Percentiles rank a stretch among this genome's conserved stretches.
Conservation (phyloP, 2,888 invertebrate genomes). For the Leptogaster cylindrica region DNA sequence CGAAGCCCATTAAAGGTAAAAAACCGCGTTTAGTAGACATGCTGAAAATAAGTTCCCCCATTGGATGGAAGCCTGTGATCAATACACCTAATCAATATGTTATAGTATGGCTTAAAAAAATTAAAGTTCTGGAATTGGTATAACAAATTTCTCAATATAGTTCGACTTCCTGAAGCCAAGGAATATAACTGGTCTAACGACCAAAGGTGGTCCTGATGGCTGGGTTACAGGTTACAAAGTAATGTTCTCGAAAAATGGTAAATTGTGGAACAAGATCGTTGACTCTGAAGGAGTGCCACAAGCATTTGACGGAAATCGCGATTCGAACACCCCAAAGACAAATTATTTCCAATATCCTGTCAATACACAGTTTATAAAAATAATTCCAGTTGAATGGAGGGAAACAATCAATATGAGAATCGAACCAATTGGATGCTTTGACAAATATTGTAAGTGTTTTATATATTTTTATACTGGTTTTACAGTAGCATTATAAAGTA, state of each 20-base stretch:
- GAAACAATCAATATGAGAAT: conserved; percentile 74
- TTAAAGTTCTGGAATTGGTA: conserved; percentile 3
- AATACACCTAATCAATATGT: conserved; percentile 75
- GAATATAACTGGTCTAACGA: conserved; percentile 78
- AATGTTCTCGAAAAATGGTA: conserved; percentile 74
- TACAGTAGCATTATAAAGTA: too few species aligned
- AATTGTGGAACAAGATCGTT: conserved; percentile 73
- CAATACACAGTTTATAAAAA: conserved; percentile 72
- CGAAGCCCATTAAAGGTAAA: conserved; percentile 52
- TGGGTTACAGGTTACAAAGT: conserved; percentile 80
- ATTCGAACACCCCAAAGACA: conserved; percentile 66
- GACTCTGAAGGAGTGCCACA: conserved; percentile 65
- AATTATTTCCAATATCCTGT: conserved; percentile 77
- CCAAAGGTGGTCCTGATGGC: conserved; percentile 72
- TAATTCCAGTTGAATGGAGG: conserved; percentile 77
- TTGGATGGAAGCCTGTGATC: conserved; percentile 72
- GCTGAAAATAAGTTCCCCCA: conserved; percentile 58
- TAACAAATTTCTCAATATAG: conserved; percentile 50
- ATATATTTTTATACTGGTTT: too few species aligned
- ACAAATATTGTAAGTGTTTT: conserved; percentile 69
- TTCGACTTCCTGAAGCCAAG: conserved; percentile 79
- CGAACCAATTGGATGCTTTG: conserved; percentile 80
- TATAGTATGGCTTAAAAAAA: conserved; percentile 62
- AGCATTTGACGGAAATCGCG: conserved; percentile 76
- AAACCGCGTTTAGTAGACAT: conserved; percentile 55